Evolutionary conservation across 2,888 invertebrate species (phyloP).

Genomic region (Spisula subtruncata): DNA sequence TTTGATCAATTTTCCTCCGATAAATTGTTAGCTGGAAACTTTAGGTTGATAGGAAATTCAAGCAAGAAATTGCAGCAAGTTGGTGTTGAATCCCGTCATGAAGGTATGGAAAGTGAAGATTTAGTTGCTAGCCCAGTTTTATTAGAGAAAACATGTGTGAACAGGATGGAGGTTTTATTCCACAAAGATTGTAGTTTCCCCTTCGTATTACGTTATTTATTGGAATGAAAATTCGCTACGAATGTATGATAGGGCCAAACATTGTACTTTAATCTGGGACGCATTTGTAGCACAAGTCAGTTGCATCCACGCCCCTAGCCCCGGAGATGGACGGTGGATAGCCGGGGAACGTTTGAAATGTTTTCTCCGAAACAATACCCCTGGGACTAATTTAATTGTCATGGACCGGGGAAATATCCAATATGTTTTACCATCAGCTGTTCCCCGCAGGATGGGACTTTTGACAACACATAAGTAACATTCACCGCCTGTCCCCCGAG

Average conservation of each 20-base stretch:
- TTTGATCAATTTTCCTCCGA: slow-evolving; percentile 14
- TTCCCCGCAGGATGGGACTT: too few relatives aligned
- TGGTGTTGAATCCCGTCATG: slow-evolving; percentile 38
- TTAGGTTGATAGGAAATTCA: slow-evolving; percentile 24
- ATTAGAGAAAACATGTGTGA: slow-evolving; percentile 31
- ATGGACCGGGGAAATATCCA: too few relatives aligned
- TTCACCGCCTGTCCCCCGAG: too few relatives aligned
- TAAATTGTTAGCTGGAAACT: slow-evolving; percentile 34
- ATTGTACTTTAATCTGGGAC: slow-evolving; percentile 49
- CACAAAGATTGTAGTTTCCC: slow-evolving; percentile 36
- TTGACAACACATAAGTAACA: too few relatives aligned
- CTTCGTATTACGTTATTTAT: slow-evolving; percentile 37
- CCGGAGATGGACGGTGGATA: too few relatives aligned
- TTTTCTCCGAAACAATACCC: too few relatives aligned
- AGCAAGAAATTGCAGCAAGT: slow-evolving; percentile 31
- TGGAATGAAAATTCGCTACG: too few relatives aligned
- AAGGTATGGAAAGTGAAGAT: slow-evolving; percentile 29
- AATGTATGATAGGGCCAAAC: slow-evolving; percentile 42
- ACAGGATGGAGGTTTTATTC: slow-evolving; percentile 49
- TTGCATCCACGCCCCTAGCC: too few relatives aligned
- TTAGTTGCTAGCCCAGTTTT: slow-evolving; percentile 27
- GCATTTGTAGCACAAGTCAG: too few relatives aligned
- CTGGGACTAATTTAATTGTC: too few relatives aligned
- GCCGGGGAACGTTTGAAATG: too few relatives aligned
- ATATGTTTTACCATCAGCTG: too few relatives aligned